Conservation (phyloP, 2,888 invertebrate species). For the Polietes domitor region DNA sequence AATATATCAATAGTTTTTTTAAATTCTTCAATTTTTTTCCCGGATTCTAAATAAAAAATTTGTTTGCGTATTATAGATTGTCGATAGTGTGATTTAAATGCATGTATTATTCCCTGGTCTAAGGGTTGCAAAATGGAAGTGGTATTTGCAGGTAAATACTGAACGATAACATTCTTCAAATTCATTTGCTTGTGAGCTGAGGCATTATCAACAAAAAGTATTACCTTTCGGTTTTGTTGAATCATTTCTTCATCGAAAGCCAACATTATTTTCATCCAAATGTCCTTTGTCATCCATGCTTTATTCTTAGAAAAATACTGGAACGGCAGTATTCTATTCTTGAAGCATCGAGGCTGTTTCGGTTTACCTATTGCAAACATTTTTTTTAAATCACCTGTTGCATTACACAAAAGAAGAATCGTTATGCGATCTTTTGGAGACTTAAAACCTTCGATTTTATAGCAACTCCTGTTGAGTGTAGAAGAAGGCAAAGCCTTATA, state of each 20-base stretch:
- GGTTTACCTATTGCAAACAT: constrained; percentile 30
- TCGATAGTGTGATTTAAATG: too few species aligned
- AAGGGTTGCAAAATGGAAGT: constrained; percentile 20
- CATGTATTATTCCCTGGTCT: constrained; percentile 44
- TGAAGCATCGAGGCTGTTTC: constrained; percentile 30
- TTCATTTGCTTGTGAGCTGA: constrained; percentile 34
- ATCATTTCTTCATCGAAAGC: constrained; percentile 39
- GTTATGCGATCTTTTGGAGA: constrained; percentile 40
- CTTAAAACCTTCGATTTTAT: background rate
- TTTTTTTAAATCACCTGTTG: constrained; percentile 40
- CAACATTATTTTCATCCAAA: constrained; percentile 10
- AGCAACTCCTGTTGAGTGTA: background rate
- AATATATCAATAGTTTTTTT: too few species aligned
- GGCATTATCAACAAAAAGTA: constrained; percentile 43
- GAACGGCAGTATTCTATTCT: constrained; percentile 23
- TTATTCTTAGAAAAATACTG: constrained; percentile 41
- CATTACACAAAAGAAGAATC: constrained; percentile 34
- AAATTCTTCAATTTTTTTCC: too few species aligned
- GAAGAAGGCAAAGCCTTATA: constrained; percentile 21
- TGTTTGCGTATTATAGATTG: too few species aligned
- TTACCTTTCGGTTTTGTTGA: constrained; percentile 46
- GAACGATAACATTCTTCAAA: constrained; percentile 27
- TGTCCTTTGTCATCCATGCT: constrained; percentile 39
- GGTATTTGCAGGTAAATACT: constrained; percentile 44
- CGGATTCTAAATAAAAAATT: too few species aligned